Evolutionary conservation across 2,888 invertebrate genomes (phyloP).

Genomic region (Mayetiola destructor): DNA sequence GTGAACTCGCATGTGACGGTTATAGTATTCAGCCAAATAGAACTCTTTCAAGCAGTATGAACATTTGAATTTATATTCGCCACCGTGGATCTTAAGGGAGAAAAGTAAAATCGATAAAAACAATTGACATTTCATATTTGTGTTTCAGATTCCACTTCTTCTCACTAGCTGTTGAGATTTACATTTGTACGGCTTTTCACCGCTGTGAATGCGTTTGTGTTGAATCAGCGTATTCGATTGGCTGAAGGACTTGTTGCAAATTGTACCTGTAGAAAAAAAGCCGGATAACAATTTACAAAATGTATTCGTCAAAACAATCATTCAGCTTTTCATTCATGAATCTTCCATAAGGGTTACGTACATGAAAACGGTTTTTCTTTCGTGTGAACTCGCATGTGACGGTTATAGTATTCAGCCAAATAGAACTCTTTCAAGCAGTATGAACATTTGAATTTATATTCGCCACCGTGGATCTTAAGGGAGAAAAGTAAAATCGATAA

Average conservation of each 20-base stretch:
- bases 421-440: slow-evolving; percentile 14
- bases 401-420: slow-evolving; percentile 3
- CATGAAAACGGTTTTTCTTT: slow-evolving; percentile 36
- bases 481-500: no score
- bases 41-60: slow-evolving; percentile 14
- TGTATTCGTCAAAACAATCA: neutral
- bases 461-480: slow-evolving; percentile 32
- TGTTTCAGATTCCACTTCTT: no score
- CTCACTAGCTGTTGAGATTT: no score
- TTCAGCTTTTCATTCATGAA: neutral
- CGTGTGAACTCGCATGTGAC: slow-evolving; percentile 21
- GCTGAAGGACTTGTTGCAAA: slow-evolving; percentile 31
- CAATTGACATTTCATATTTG: no score
- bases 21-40: slow-evolving; percentile 8
- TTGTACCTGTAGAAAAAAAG: neutral
- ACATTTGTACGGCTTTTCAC: slow-evolving; percentile 35
- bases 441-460: slow-evolving; percentile 29
- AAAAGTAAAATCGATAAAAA: no score
- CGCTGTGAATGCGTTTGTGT: slow-evolving; percentile 36
- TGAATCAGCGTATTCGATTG: slow-evolving; percentile 36
- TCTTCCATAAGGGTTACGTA: slow-evolving; percentile 27
- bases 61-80: slow-evolving; percentile 31
- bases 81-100: slow-evolving; percentile 32
- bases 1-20: slow-evolving; percentile 16
- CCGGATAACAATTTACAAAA: neutral